phyloP scores from a whole-genome alignment of 2,888 invertebrate species.

The Hydraecia micacea region DNA sequence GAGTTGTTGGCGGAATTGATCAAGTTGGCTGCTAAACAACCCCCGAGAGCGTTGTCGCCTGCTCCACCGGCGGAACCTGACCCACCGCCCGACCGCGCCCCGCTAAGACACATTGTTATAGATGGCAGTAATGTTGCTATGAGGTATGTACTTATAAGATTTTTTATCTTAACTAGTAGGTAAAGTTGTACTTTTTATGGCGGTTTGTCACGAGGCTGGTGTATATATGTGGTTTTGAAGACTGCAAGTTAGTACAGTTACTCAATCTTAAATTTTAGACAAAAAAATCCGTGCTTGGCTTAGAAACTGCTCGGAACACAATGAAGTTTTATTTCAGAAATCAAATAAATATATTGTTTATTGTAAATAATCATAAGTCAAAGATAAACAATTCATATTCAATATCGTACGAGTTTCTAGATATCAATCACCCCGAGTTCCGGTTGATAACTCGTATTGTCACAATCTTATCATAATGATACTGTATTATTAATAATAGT shows the following conservation, averaged over 20 bases:
- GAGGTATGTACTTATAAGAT: slow-evolving; percentile 90
- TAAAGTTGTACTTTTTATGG: not conserved
- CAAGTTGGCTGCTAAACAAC: slow-evolving; percentile 92
- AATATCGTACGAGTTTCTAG: slow-evolving; percentile 40
- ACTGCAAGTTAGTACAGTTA: not conserved
- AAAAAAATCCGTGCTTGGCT: not conserved
- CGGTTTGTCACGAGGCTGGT: not conserved
- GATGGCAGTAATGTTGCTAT: slow-evolving; percentile 99
- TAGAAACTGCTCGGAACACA: not conserved
- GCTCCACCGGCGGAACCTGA: slow-evolving; percentile 79
- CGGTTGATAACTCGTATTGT: slow-evolving; percentile 59
- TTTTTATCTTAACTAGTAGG: not conserved
- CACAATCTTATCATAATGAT: slow-evolving; percentile 59
- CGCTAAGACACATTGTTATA: slow-evolving; percentile 95
- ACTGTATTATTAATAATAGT: slow-evolving; percentile 33
- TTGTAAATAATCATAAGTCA: slow-evolving; percentile 40
- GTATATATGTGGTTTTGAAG: not conserved
- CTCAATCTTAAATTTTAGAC: not conserved
- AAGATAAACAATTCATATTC: slow-evolving; percentile 48
- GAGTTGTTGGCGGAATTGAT: slow-evolving; percentile 97
- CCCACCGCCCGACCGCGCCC: slow-evolving; percentile 81
- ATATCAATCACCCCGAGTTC: slow-evolving; percentile 54
- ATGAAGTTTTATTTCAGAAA: slow-evolving; percentile 8
- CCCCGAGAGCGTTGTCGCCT: slow-evolving; percentile 81
- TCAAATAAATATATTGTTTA: slow-evolving; percentile 26